Conservation (phyloP, 2,888 invertebrate genomes). For the Drosophila macrospina region DNA sequence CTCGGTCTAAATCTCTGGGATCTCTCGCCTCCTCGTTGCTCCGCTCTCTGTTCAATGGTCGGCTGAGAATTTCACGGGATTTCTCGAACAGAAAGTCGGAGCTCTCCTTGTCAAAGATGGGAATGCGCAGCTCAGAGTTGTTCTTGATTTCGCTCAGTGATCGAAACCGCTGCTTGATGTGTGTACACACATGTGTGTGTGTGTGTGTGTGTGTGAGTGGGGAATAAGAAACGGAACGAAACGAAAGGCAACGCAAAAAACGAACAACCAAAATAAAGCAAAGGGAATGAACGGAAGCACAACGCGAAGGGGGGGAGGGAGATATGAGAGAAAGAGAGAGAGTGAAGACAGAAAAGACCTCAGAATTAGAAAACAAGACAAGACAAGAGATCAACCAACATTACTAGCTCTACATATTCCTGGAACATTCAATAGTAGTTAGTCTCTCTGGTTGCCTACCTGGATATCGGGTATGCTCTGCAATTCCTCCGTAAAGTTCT, state of each 20-base stretch:
- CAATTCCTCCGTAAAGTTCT: conserved; percentile 96
- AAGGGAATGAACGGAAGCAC: conserved; percentile 53
- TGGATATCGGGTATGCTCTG: conserved; percentile 94
- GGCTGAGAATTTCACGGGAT: conserved; percentile 89
- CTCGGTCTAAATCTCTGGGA: conserved; percentile 5
- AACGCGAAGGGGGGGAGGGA: conserved; percentile 22
- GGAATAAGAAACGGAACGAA: conserved; percentile 4
- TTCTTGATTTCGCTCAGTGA: conserved; percentile 87
- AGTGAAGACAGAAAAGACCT: conserved; percentile 54
- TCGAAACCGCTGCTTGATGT: conserved; percentile 85
- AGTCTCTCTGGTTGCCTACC: conserved; percentile 86
- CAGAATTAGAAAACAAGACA: conserved; percentile 65
- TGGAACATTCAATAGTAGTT: no score
- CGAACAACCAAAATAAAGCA: conserved; percentile 46
- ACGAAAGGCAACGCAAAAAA: conserved; percentile 36
- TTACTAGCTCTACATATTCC: neutral
- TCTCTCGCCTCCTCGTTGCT: conserved; percentile 30
- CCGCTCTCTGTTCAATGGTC: conserved; percentile 85
- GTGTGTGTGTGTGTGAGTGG: conserved; percentile 22
- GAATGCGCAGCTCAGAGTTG: conserved; percentile 86
- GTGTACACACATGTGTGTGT: no score
- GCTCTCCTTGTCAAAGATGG: conserved; percentile 90
- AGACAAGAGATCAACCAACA: neutral
- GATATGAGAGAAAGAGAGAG: conserved; percentile 52
- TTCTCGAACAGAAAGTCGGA: conserved; percentile 91